Percentiles rank a stretch among this genome's conserved stretches.
These are phyloP conservation scores for Dinocampus coccinellae DNA, from an alignment of 2,888 invertebrate species.

Conservation along the genomic window DNA sequence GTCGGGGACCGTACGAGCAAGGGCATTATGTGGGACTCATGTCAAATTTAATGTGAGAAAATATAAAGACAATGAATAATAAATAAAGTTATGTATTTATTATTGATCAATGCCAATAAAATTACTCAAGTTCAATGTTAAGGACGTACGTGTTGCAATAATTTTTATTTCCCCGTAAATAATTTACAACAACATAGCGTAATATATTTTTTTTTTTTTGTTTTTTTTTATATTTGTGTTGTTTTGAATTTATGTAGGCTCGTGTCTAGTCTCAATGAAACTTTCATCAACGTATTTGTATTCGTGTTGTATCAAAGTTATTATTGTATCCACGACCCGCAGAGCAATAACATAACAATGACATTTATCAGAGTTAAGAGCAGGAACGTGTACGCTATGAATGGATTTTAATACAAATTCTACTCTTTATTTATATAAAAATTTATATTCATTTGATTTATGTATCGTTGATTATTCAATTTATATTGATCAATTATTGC, in stretches of 20 bases:
- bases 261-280: not conserved
- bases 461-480: too few species aligned
- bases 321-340: not conserved
- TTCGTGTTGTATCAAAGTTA: not conserved
- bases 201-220: too few species aligned
- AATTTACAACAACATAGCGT: too few species aligned
- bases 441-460: slow-evolving; percentile 34
- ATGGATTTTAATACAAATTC: slow-evolving; percentile 59
- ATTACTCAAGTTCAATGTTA: not conserved
- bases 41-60: not conserved
- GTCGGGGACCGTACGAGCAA: not conserved
- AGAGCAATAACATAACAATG: not conserved
- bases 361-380: not conserved
- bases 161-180: not conserved
- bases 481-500: slow-evolving; percentile 48
- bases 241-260: not conserved
- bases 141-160: not conserved
- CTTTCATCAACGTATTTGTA: not conserved
- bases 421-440: too few species aligned
- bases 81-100: too few species aligned
- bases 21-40: not conserved
- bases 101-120: not conserved
- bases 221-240: too few species aligned
- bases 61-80: too few species aligned
- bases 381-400: slow-evolving; percentile 40